These are phyloP conservation scores for Rhea americana DNA, from an alignment of 2,113 vertebrate genomes.

Conservation along the genomic window DNA sequence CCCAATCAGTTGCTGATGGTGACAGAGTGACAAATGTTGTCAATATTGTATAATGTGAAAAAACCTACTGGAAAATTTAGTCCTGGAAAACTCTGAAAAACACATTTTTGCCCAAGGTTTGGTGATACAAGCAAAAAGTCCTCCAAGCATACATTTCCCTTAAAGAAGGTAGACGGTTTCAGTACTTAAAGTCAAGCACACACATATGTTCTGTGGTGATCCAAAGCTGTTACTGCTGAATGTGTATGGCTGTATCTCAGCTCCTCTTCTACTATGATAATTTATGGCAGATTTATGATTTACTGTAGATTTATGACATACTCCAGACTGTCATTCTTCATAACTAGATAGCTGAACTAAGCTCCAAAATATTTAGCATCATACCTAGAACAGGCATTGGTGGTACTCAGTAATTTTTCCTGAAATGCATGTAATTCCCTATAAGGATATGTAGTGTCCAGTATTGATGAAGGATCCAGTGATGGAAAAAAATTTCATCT, in stretches of 20 bases:
- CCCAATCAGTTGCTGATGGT: conserved; percentile 35
- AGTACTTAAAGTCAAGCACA: conserved; percentile 21
- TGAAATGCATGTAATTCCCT: background rate
- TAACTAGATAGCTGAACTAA: conserved; percentile 34
- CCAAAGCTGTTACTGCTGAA: conserved; percentile 24
- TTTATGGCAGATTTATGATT: conserved; percentile 51
- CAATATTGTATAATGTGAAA: conserved; percentile 31
- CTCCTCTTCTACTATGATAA: conserved; percentile 28
- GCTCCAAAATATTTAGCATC: conserved; percentile 30
- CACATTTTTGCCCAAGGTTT: background rate
- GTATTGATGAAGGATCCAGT: background rate
- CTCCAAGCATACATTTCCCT: background rate
- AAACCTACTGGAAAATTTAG: background rate
- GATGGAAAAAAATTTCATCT: background rate
- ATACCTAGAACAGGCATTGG: background rate
- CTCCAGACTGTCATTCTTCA: conserved; percentile 28
- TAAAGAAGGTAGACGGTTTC: conserved; percentile 29
- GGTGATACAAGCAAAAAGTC: background rate
- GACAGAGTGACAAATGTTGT: conserved; percentile 46
- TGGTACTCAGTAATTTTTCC: background rate
- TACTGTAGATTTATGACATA: conserved; percentile 39
- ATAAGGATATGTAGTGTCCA: background rate
- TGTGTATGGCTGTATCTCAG: background rate
- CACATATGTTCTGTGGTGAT: conserved; percentile 32
- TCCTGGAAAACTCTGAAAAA: conserved; percentile 13